Evolutionary conservation across 2,888 invertebrate species (phyloP).

Genomic region (Aproaerema taeniolella): DNA sequence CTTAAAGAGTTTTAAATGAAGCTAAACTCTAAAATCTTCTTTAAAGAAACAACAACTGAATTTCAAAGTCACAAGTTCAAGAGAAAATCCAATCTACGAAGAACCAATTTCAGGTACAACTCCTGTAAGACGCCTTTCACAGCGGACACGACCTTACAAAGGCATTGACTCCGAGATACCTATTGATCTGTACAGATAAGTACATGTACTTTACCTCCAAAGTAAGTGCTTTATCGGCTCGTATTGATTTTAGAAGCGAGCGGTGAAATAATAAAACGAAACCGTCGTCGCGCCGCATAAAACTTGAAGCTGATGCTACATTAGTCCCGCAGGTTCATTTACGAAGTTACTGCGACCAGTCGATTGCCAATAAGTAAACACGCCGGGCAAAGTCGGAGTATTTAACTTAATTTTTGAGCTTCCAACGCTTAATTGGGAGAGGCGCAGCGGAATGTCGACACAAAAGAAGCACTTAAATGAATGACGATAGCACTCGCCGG

Average conservation of each 20-base stretch:
- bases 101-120: no score
- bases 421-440: constrained; percentile 68
- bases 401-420: constrained; percentile 78
- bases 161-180: constrained; percentile 1
- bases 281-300: constrained; percentile 23
- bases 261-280: constrained; percentile 16
- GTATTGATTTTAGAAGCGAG: constrained; percentile 18
- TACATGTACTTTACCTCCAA: constrained; percentile 5
- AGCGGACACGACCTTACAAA: constrained; percentile 1
- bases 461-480: constrained; percentile 76
- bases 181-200: constrained; percentile 6
- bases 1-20: no score
- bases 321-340: constrained; percentile 45
- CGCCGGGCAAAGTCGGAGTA: constrained; percentile 55
- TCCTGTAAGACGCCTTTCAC: constrained; percentile 4
- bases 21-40: no score
- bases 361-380: constrained; percentile 71
- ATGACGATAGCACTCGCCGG: constrained; percentile 62
- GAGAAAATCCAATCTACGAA: no score
- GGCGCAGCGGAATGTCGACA: constrained; percentile 66
- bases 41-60: no score
- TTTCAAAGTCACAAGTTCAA: no score
- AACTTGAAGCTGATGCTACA: constrained; percentile 21
- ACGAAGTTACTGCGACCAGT: constrained; percentile 54
- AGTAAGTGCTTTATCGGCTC: constrained; percentile 9